Percentiles rank a stretch among this genome's conserved stretches.
Evolutionary conservation across 2,888 invertebrate species (phyloP).

Genomic region (Lepidocyrtoides sp.): DNA sequence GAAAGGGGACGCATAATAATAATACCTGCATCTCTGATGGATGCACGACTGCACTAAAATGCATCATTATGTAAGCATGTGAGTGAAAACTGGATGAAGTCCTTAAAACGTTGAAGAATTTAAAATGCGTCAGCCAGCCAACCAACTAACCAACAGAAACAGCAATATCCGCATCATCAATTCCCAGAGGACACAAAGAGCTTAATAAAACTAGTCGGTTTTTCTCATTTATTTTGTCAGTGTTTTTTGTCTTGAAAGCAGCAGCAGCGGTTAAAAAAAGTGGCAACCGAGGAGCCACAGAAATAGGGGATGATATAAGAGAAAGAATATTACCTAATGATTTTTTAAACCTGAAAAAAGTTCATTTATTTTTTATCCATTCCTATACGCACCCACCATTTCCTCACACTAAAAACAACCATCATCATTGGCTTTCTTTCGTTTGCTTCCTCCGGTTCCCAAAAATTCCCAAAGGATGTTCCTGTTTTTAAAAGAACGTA

Average conservation of each 20-base stretch:
- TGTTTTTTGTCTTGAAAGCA: background rate
- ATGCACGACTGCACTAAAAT: conserved; percentile 27
- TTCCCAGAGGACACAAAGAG: conserved; percentile 56
- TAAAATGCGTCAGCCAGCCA: no score
- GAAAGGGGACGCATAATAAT: background rate
- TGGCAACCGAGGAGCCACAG: background rate
- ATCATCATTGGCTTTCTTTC: conserved; percentile 31
- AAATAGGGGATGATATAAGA: background rate
- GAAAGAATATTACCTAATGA: conserved; percentile 53
- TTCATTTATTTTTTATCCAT: conserved; percentile 75
- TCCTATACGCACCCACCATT: background rate
- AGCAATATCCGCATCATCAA: background rate
- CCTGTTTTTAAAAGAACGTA: conserved; percentile 11
- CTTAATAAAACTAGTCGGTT: conserved; percentile 30
- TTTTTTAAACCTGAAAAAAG: conserved; percentile 51
- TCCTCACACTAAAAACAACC: background rate
- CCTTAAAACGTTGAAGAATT: conserved; percentile 40
- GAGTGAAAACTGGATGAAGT: background rate
- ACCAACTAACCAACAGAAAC: background rate
- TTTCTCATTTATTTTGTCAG: background rate
- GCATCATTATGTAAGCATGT: background rate
- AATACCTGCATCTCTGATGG: conserved; percentile 36
- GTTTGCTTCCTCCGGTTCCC: conserved; percentile 23
- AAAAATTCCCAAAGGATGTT: conserved; percentile 50
- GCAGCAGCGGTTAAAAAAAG: no score